Evolutionary conservation across 2,797 vertebrate species (phyloP).

Genomic region (Microhierax caerulescens): DNA sequence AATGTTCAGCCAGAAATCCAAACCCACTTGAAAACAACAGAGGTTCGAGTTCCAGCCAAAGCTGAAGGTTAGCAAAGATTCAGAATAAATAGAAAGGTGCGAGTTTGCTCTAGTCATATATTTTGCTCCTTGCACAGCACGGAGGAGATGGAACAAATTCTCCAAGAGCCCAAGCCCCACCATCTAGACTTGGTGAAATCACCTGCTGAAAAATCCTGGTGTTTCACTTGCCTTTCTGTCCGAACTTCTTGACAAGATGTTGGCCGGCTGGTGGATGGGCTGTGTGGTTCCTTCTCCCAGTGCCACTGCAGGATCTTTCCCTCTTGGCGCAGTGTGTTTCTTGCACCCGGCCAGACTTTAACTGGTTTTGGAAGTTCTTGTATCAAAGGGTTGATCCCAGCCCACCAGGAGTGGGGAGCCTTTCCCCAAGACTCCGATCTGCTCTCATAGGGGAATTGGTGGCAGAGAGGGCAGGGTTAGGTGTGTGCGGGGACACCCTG

Average conservation of each 20-base stretch:
- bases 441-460: not conserved
- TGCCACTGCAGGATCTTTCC: not conserved
- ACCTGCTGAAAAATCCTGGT: not conserved
- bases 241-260: not conserved
- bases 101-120: not conserved
- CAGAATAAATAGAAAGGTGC: not conserved
- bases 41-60: slow-evolving; percentile 40
- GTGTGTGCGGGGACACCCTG: not conserved
- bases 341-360: not conserved
- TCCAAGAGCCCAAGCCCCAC: not conserved
- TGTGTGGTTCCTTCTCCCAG: not conserved
- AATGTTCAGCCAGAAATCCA: slow-evolving; percentile 64
- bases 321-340: fast-evolving
- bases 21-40: slow-evolving; percentile 53
- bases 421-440: not conserved
- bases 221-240: not conserved
- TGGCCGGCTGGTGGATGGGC: not conserved
- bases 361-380: not conserved
- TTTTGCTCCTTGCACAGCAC: not conserved
- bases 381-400: not conserved
- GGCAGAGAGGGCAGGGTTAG: not conserved
- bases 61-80: not conserved
- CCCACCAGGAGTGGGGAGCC: not conserved
- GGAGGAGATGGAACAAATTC: not conserved
- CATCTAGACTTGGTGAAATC: not conserved